Base-by-base conservation (phyloP, 2,113 vertebrate species). In the Pangasianodon hypophthalmus region DNA sequence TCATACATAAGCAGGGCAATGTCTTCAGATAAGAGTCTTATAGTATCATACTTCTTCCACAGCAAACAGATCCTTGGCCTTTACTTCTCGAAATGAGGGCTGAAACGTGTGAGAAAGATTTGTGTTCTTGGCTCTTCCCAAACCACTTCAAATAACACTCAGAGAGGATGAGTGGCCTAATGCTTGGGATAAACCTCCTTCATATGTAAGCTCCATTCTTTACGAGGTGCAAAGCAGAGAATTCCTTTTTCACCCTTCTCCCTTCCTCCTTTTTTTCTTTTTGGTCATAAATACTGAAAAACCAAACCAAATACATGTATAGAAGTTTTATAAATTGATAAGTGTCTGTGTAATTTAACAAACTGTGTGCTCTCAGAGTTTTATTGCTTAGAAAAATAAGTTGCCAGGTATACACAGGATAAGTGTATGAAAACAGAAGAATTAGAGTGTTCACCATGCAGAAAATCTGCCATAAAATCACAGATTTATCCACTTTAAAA, bases 181-280 rank as follows among this genome's bases (percentile, higher is more conserved):
- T 91, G 58, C 91, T 91, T 90, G 88, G 89, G 89, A 89, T 90
- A 92, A 92, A 93, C 84, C 88, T 89, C 88, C 91, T 89, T 29
- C 86, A 95, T 92, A 91, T 93, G 92, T 86, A 69, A 87, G 92
- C 86, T 9, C 77, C 85, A 54, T 69, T 89, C 93, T 96, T 95
- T 95, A 96, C 62, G 94, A 95, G 93, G 93, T 95, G 95, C 87
- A 93, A 96, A 96, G 92, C 91, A 88, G 90, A 83, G 85, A 88
- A 91, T 94, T 93, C 93, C 92, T 93, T 89, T 90, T 83, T 83
- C 87, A 91, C 85, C 24, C 60, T 54, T 50, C 90, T 92, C 71
- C 85, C 87, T 92, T 89, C 44, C 44, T 62, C 41, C 90, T 92
- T 77, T 81, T 86, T 88, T 93, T 88, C 83, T 75, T 81, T 82